Evolutionary conservation across 2,113 vertebrate genomes (phyloP).

Genomic region (Willisornis vidua): DNA sequence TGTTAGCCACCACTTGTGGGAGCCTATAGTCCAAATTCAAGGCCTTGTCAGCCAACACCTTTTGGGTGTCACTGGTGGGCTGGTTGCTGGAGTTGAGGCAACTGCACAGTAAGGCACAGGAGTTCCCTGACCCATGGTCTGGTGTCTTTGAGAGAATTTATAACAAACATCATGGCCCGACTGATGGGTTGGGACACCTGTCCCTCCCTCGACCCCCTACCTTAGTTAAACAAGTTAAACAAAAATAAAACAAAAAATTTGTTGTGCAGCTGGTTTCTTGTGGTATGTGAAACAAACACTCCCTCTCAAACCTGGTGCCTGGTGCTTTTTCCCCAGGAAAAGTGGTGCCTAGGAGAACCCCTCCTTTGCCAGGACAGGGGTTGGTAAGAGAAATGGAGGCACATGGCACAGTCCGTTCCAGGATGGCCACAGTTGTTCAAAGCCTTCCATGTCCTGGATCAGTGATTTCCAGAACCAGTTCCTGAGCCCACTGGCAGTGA

Average conservation of each 20-base stretch:
- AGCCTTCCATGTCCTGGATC: not conserved
- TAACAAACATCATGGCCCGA: not conserved
- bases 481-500: not conserved
- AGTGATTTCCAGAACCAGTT: not conserved
- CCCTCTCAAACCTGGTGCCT: no score
- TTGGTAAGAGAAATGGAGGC: not conserved
- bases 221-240: not conserved
- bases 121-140: not conserved
- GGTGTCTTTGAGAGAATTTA: not conserved
- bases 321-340: not conserved
- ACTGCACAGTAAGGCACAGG: not conserved
- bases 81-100: not conserved
- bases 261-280: not conserved
- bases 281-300: not conserved
- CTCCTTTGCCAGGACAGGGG: not conserved
- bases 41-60: not conserved
- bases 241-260: not conserved
- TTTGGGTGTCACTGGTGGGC: not conserved
- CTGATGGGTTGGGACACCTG: rapidly evolving
- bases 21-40: not conserved
- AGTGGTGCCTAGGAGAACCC: not conserved
- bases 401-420: rapidly evolving
- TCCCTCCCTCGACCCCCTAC: not conserved
- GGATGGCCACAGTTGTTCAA: not conserved
- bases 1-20: not conserved